Percentiles rank a stretch among this genome's conserved stretches.
phyloP scores from a whole-genome alignment of 2,797 vertebrate species.

The Pogoniulus pusillus region DNA sequence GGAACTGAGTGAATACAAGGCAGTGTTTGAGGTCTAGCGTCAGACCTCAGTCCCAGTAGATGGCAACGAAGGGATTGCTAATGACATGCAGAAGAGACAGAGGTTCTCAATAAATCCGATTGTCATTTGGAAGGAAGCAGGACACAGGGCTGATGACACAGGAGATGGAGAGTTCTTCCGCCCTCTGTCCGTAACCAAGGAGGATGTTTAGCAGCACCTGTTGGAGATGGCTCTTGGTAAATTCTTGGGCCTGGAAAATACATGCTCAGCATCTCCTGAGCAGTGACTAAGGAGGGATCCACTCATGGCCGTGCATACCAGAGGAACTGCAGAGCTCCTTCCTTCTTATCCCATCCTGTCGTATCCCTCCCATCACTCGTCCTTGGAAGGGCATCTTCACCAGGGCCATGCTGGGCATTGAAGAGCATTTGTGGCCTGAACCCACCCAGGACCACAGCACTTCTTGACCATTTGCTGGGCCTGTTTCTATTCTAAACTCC shows the following conservation, averaged over 20 bases:
- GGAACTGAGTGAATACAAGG: not conserved
- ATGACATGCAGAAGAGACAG: slow-evolving; percentile 23
- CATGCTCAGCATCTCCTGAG: not conserved
- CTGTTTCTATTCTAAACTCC: not conserved
- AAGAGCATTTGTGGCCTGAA: not conserved
- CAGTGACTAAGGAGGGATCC: not conserved
- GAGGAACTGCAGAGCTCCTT: not conserved
- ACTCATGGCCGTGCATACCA: not conserved
- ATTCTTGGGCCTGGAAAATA: slow-evolving; percentile 12
- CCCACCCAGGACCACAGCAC: not conserved
- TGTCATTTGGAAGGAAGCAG: slow-evolving; percentile 23
- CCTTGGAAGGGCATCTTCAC: not conserved
- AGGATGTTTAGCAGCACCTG: slow-evolving; percentile 11
- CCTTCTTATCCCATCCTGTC: not conserved
- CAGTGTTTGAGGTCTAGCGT: not conserved
- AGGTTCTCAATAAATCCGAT: slow-evolving; percentile 21
- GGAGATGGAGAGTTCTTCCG: not conserved
- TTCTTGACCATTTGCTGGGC: not conserved
- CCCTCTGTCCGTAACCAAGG: not conserved
- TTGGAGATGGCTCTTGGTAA: not conserved
- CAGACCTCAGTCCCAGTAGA: not conserved
- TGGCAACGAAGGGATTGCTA: slow-evolving; percentile 12
- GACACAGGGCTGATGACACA: not conserved
- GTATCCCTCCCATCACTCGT: rapidly evolving
- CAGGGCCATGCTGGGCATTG: not conserved